Conservation (phyloP, 2,888 invertebrate species). For the Heliconius cydno region DNA sequence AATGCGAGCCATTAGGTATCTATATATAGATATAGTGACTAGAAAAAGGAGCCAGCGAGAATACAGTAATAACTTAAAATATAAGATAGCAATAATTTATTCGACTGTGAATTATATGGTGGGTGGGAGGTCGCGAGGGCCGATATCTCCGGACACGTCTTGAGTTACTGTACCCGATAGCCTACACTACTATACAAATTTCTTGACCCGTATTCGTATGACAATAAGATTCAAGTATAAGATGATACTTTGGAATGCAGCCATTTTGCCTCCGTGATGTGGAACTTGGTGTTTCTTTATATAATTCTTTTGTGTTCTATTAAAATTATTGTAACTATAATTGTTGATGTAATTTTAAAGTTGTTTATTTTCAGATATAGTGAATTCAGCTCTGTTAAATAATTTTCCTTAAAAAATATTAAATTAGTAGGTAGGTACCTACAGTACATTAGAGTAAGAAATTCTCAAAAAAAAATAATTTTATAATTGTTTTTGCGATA, state of each 20-base stretch:
- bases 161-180: slow-evolving; percentile 53
- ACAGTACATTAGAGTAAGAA: no score
- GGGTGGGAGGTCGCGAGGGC: slow-evolving; percentile 66
- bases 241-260: slow-evolving; percentile 53
- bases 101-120: slow-evolving; percentile 75
- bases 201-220: slow-evolving; percentile 41
- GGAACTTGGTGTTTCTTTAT: slow-evolving; percentile 48
- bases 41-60: slow-evolving; percentile 63
- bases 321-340: slow-evolving; percentile 24
- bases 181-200: slow-evolving; percentile 37
- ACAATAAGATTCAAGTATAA: slow-evolving; percentile 40
- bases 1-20: slow-evolving; percentile 40
- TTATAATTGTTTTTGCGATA: no score
- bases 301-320: slow-evolving; percentile 45
- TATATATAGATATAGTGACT: slow-evolving; percentile 47
- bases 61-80: slow-evolving; percentile 53
- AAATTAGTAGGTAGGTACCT: no score
- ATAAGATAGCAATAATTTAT: slow-evolving; percentile 76
- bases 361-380: not conserved
- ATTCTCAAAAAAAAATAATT: no score
- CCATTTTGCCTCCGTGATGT: slow-evolving; percentile 53
- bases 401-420: not conserved
- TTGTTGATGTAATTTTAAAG: slow-evolving; percentile 1
- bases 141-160: slow-evolving; percentile 61
- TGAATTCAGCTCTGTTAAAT: not conserved